Percentiles rank a stretch among this genome's conserved stretches.
phyloP scores from a whole-genome alignment of 2,113 vertebrate genomes.

The Anoplopoma fimbria region DNA sequence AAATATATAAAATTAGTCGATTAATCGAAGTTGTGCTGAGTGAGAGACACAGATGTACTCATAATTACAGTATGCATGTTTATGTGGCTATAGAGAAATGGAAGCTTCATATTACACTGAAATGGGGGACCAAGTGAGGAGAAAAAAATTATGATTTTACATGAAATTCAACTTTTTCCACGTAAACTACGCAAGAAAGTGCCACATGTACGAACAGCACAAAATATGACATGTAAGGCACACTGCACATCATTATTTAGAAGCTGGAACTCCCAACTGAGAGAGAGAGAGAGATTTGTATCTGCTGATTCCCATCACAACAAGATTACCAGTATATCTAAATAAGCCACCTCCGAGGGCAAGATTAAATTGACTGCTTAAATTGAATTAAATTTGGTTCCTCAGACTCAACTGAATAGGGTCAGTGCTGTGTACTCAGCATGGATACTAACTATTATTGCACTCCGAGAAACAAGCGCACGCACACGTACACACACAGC shows the following conservation, averaged over 20 bases:
- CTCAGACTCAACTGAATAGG: not conserved
- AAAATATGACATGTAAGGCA: no score
- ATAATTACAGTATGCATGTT: not conserved
- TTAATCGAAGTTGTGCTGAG: not conserved
- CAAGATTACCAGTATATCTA: constrained; percentile 14
- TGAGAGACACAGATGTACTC: not conserved
- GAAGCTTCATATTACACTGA: not conserved
- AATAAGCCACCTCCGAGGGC: constrained; percentile 15
- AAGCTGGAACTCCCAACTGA: not conserved
- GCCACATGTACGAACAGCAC: not conserved
- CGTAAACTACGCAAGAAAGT: not conserved
- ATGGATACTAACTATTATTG: constrained; percentile 12
- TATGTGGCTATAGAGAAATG: not conserved
- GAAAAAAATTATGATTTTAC: not conserved
- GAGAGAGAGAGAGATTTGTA: not conserved
- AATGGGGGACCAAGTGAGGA: not conserved
- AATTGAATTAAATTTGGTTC: constrained; percentile 32
- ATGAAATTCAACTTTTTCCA: not conserved
- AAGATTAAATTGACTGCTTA: constrained; percentile 11
- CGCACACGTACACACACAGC: not conserved
- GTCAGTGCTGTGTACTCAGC: constrained; percentile 3
- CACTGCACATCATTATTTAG: not conserved
- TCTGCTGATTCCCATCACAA: not conserved
- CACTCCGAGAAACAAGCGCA: not conserved
- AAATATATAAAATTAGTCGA: not conserved